phyloP scores from a whole-genome alignment of 2,797 vertebrate genomes.

The Acanthurus leucopareius region DNA sequence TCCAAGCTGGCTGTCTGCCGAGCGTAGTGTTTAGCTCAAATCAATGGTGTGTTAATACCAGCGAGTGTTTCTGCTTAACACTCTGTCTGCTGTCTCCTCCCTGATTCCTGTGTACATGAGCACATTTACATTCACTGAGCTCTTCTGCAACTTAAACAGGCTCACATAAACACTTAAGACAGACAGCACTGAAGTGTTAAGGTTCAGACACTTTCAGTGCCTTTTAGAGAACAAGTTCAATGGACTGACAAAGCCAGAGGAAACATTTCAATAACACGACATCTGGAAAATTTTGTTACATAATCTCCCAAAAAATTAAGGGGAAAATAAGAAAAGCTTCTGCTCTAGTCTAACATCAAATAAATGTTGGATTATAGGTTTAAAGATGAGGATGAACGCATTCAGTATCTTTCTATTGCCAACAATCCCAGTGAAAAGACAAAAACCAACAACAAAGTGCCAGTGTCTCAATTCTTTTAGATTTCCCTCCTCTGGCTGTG shows the following conservation, averaged over 20 bases:
- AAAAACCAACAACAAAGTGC: background rate
- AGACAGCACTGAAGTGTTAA: slow-evolving; percentile 34
- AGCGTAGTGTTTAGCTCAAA: slow-evolving; percentile 31
- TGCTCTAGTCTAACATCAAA: background rate
- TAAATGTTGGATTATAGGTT: background rate
- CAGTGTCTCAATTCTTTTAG: background rate
- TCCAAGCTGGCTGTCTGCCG: slow-evolving; percentile 38
- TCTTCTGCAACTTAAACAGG: slow-evolving; percentile 31
- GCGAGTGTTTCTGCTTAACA: slow-evolving; percentile 24
- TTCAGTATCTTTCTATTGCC: background rate
- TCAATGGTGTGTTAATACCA: slow-evolving; percentile 41
- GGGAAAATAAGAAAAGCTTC: background rate
- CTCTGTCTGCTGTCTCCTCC: slow-evolving; percentile 21
- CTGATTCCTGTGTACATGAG: slow-evolving; percentile 23
- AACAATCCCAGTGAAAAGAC: background rate
- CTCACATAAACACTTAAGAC: slow-evolving; percentile 34
- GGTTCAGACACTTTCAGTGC: slow-evolving; percentile 25
- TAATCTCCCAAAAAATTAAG: slow-evolving; percentile 2
- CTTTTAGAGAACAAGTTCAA: slow-evolving; percentile 34
- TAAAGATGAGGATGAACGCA: background rate
- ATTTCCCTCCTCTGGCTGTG: background rate
- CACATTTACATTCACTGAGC: slow-evolving; percentile 31
- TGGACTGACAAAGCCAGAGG: slow-evolving; percentile 4
- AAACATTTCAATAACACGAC: slow-evolving; percentile 18
- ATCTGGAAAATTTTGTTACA: slow-evolving; percentile 1